Percentiles rank a stretch among this genome's conserved stretches.
Conservation (phyloP, 2,113 vertebrate species). For the Petrocephalus microphthalmus region DNA sequence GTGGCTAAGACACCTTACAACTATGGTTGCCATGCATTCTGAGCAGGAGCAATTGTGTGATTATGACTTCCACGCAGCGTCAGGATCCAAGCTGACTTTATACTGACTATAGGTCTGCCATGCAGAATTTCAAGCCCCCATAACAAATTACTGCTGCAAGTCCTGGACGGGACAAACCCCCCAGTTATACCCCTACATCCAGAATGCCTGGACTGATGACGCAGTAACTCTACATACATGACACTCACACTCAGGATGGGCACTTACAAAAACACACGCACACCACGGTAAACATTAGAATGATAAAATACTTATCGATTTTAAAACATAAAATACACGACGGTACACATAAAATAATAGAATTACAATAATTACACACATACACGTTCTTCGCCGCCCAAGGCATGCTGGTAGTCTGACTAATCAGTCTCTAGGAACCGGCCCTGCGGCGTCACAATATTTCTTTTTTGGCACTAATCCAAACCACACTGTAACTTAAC, state of each 20-base stretch:
- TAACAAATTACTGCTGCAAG: too few species aligned
- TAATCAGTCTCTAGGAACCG: neutral
- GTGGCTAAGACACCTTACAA: neutral
- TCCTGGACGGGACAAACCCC: too few species aligned
- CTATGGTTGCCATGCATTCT: neutral
- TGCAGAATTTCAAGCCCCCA: too few species aligned
- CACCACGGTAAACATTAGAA: neutral
- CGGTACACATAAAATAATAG: neutral
- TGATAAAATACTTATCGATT: neutral
- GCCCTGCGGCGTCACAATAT: neutral
- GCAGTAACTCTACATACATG: conserved; percentile 78
- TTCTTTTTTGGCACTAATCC: neutral
- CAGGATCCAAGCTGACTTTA: too few species aligned
- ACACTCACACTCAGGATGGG: neutral
- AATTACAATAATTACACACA: neutral
- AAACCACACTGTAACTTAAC: neutral
- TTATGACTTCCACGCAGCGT: too few species aligned
- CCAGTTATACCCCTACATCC: too few species aligned
- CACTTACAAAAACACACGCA: neutral
- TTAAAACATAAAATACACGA: neutral
- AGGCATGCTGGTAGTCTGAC: neutral
- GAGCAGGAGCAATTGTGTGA: too few species aligned
- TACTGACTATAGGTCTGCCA: too few species aligned
- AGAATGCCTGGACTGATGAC: conserved; percentile 56
- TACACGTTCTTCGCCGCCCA: neutral